phyloP scores from a whole-genome alignment of 2,797 vertebrate genomes.

The Varecia variegata region DNA sequence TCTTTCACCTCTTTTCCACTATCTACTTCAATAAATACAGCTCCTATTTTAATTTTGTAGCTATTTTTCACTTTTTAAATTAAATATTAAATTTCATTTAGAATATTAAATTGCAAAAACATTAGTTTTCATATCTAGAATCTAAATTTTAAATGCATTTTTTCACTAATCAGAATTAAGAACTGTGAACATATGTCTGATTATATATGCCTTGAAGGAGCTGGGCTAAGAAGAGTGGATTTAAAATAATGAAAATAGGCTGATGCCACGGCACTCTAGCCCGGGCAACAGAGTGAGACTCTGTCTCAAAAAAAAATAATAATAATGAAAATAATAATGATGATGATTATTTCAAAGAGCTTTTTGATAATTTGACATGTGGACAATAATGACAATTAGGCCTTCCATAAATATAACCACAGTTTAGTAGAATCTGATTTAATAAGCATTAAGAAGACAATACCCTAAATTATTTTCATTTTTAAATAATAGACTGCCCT shows the following conservation, averaged over 20 bases:
- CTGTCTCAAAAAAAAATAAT: too few relatives aligned
- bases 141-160: background rate
- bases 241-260: background rate
- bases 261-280: too few relatives aligned
- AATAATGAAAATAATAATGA: background rate
- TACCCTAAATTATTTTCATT: conserved; percentile 17
- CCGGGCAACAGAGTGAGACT: too few relatives aligned
- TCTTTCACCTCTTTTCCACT: background rate
- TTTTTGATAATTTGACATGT: background rate
- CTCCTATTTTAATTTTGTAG: background rate
- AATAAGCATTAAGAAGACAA: background rate
- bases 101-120: background rate
- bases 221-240: background rate
- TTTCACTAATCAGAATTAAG: background rate
- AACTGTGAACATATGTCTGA: background rate
- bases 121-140: background rate
- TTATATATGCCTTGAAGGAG: background rate
- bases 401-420: background rate
- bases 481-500: background rate
- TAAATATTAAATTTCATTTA: background rate
- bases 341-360: background rate
- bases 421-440: background rate
- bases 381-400: background rate
- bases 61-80: conserved; percentile 1
- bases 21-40: background rate